These are phyloP conservation scores for Eubucco bourcierii DNA, from an alignment of 2,113 vertebrate genomes.

Conservation along the genomic window DNA sequence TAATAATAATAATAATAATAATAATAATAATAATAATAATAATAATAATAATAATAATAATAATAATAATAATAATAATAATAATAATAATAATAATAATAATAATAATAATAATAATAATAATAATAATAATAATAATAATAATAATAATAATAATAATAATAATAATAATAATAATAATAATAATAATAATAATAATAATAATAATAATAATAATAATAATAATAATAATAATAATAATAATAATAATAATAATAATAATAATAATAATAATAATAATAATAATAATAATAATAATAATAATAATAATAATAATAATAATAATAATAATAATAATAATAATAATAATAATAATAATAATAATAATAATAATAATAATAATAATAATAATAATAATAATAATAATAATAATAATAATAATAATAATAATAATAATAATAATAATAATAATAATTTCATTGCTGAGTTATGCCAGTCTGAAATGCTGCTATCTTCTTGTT, in stretches of 20 bases:
- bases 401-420: neutral
- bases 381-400: neutral
- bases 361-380: neutral
- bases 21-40: neutral
- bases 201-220: neutral
- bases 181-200: neutral
- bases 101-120: neutral
- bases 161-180: neutral
- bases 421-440: neutral
- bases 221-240: neutral
- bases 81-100: neutral
- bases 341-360: neutral
- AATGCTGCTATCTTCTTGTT: neutral
- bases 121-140: neutral
- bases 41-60: neutral
- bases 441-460: constrained; percentile 20
- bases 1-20: neutral
- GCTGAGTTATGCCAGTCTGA: constrained; percentile 6
- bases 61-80: neutral
- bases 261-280: neutral
- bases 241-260: neutral
- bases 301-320: neutral
- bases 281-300: neutral
- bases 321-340: neutral
- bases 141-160: neutral